These are phyloP conservation scores for Melitaea cinxia DNA, from an alignment of 1,140 invertebrate genomes.

Conservation along the genomic window DNA sequence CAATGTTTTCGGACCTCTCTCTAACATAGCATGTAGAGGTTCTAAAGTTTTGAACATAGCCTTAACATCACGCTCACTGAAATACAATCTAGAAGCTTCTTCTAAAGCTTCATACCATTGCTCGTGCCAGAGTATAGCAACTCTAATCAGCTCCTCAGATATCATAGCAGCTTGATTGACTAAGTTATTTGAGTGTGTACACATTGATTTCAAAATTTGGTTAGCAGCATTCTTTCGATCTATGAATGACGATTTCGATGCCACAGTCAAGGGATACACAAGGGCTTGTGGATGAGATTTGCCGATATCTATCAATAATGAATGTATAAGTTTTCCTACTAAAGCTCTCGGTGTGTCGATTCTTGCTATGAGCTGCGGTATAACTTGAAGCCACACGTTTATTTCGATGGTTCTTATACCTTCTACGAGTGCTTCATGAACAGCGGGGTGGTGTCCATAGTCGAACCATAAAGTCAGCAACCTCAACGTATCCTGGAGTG, in stretches of 20 bases:
- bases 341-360: constrained; percentile 96
- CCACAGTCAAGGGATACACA: constrained; percentile 98
- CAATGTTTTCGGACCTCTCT: constrained; percentile 95
- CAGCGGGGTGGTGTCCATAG: constrained; percentile 95
- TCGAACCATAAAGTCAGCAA: constrained; percentile 97
- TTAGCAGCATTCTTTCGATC: constrained; percentile 95
- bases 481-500: constrained; percentile 98
- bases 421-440: constrained; percentile 96
- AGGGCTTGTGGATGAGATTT: constrained; percentile 95
- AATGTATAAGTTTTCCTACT: constrained; percentile 95
- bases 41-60: constrained; percentile 98
- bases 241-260: constrained; percentile 96
- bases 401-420: constrained; percentile 97
- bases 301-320: constrained; percentile 96
- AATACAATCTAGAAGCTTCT: constrained; percentile 96
- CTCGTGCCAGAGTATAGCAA: constrained; percentile 99
- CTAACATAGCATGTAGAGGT: constrained; percentile 96
- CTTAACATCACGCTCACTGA: constrained; percentile 96
- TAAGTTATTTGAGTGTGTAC: constrained; percentile 94
- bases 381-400: constrained; percentile 99
- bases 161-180: constrained; percentile 97
- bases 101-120: constrained; percentile 99
- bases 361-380: constrained; percentile 98
- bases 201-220: constrained; percentile 97
- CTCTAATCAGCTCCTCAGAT: constrained; percentile 98